These are phyloP conservation scores for Brachyptera putata DNA, from an alignment of 2,888 invertebrate species.

Conservation along the genomic window DNA sequence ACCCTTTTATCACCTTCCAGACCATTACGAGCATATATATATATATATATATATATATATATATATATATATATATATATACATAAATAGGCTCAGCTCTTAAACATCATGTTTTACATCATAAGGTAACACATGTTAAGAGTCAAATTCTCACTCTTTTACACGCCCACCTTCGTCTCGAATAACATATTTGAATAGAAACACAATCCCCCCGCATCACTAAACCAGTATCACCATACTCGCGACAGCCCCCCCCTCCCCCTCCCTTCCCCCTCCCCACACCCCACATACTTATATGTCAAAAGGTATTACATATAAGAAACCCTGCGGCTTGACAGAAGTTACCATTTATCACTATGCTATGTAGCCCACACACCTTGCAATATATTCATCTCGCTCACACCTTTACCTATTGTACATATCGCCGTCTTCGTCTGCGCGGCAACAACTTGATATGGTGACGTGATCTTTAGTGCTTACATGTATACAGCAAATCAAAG, in stretches of 20 bases:
- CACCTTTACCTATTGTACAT: neutral
- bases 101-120: no score
- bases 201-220: neutral
- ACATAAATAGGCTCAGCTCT: no score
- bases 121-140: no score
- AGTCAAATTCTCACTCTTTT: neutral
- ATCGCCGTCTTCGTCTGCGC: neutral
- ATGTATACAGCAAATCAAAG: slow-evolving; percentile 1
- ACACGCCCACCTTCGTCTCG: neutral
- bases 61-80: no score
- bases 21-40: no score
- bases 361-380: slow-evolving; percentile 23
- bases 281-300: slow-evolving; percentile 20
- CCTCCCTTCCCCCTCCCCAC: slow-evolving; percentile 5
- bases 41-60: no score
- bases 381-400: neutral
- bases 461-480: slow-evolving; percentile 15
- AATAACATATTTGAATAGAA: slow-evolving; percentile 3
- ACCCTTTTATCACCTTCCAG: no score
- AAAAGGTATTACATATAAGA: slow-evolving; percentile 27
- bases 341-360: slow-evolving; percentile 27
- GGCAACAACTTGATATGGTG: neutral
- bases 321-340: slow-evolving; percentile 26
- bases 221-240: neutral
- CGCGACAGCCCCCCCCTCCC: neutral